phyloP scores from a whole-genome alignment of 2,113 vertebrate genomes.

The Megaceryle torquata region DNA sequence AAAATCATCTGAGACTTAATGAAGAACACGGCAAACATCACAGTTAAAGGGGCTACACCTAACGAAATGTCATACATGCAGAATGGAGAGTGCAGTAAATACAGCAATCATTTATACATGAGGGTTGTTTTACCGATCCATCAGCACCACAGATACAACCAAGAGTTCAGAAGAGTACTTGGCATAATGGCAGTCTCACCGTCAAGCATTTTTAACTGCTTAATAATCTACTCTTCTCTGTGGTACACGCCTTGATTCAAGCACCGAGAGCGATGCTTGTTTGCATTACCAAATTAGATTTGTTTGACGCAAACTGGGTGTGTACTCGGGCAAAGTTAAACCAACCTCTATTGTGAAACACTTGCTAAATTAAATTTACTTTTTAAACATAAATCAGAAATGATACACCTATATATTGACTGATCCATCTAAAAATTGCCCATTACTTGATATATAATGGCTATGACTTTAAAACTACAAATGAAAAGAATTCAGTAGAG shows the following conservation, averaged over 20 bases:
- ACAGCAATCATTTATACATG: not conserved
- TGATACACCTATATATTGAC: not conserved
- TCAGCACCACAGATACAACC: not conserved
- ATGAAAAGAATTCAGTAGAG: not conserved
- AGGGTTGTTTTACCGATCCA: not conserved
- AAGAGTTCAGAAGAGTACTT: not conserved
- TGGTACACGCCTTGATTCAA: not conserved
- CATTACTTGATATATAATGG: not conserved
- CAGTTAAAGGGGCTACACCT: not conserved
- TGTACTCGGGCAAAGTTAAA: not conserved
- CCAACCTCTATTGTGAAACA: not conserved
- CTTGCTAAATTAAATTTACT: conserved; percentile 14
- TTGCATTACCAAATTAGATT: conserved; percentile 16
- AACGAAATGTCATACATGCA: not conserved
- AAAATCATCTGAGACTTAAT: not conserved
- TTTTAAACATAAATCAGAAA: conserved; percentile 22
- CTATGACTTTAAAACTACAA: not conserved
- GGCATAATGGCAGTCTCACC: not conserved
- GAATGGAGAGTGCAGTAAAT: not conserved
- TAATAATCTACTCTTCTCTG: not conserved
- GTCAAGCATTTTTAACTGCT: not conserved
- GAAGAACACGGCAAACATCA: not conserved
- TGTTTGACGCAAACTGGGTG: not conserved
- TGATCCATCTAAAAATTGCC: not conserved
- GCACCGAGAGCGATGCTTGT: not conserved